Evolutionary conservation across 2,797 vertebrate genomes (phyloP), one percentile per base, ranked within the genome.

Genomic region (Zonotrichia albicollis): DNA sequence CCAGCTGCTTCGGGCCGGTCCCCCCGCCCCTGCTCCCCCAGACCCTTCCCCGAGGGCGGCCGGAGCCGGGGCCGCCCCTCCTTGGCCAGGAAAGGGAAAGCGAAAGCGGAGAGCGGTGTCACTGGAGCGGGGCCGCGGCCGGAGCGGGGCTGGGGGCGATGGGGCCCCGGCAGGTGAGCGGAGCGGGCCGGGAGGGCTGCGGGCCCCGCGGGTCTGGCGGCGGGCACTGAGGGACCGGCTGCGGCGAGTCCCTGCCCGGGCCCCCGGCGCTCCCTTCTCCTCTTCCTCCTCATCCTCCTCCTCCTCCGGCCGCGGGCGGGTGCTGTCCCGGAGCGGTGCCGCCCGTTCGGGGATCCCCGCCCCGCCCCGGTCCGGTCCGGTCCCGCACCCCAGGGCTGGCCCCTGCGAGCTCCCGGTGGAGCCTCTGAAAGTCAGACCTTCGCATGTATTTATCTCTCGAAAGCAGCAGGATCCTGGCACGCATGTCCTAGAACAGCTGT

Each of bases 1-100:
- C 48, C 20, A 43, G 43, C 43, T 45, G 43, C 45, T 43, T 19
- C 43, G 18, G 43, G 43, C 43, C 43, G 43, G 42, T 43, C 17
- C 42, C 42, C n/a, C 55, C 9, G 32, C 36, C 26, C 30, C 26
- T 34, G 29, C 5, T 11, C 50, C n/a, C 51, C 18, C 48, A 71
- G 58, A 78, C 73, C 81, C 34, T 76, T 61, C 58, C 67, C 87
- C 38, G n/a, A 42, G 64, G 76, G 55, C 43, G 73, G 81, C 80
- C 66, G 26, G 51, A 40, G 57, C 61, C 51, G 53, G 51, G 81
- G 70, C 90, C 53, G 93, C 71, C 36, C 86, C 91, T 89, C 42
- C 84, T 65, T 10, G 25, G 8, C 46, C 2, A 4, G 82, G 58
- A 82, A 95, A 94, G 95, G 71, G 76, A 94, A 93, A 94, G 95